Percentiles rank a stretch among this genome's conserved stretches.
Conservation (phyloP, 2,113 vertebrate species). For the Sarotherodon lohbergeri region DNA sequence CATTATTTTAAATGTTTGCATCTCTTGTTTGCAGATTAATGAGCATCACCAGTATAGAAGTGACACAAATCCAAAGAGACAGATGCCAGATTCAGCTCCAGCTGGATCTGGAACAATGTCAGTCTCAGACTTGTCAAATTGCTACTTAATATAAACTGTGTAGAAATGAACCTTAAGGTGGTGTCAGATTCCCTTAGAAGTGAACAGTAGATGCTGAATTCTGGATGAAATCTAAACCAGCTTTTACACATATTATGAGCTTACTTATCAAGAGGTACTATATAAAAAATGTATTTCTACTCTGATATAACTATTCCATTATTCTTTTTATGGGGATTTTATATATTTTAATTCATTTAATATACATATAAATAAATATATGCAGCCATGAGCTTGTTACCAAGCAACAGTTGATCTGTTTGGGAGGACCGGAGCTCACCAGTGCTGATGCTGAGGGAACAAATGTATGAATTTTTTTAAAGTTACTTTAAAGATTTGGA, state of each 20-base stretch:
- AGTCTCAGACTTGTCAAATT: neutral
- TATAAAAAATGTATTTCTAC: neutral
- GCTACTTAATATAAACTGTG: neutral
- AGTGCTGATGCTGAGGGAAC: neutral
- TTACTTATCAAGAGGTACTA: neutral
- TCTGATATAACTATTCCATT: neutral
- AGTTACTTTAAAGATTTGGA: neutral
- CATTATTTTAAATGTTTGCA: neutral
- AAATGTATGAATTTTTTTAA: accelerated
- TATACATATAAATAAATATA: neutral
- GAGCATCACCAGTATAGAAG: neutral
- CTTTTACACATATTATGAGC: neutral
- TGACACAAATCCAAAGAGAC: neutral
- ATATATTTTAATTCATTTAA: neutral
- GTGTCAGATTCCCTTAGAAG: neutral
- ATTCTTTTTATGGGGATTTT: neutral
- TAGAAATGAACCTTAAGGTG: neutral
- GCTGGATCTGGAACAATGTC: neutral
- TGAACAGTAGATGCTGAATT: neutral
- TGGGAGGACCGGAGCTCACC: neutral
- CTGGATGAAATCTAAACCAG: neutral
- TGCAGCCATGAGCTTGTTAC: neutral
- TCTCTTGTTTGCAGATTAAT: neutral
- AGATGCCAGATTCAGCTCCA: neutral
- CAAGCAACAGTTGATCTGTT: neutral